Evolutionary conservation across 2,113 vertebrate species (phyloP), one percentile per base, ranked within the genome.

Genomic region (Trogon surrucura): DNA sequence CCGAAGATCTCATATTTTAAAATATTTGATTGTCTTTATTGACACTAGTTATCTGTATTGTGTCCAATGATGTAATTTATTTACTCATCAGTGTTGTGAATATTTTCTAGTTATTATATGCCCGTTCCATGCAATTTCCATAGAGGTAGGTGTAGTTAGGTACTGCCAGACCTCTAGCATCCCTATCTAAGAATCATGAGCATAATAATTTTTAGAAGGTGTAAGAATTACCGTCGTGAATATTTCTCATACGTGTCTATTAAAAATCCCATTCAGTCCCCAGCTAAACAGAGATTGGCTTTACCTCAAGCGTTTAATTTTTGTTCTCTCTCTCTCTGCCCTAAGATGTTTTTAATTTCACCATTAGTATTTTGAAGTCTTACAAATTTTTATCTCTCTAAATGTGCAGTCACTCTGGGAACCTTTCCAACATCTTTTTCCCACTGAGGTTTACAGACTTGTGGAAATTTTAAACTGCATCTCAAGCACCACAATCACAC

Each of bases 71-170:
- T 2, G 17, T 34, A 1, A 58, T 30, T 77, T 58, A 30, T 32
- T 34, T 88, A 18, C 9, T 5, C 11, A 36, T 53, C 53, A 32
- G 5, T 38, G 14, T 36, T 73, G 32, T 23, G 11, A 4, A 19
- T 71, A 3, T 70, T 87, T 80, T 20, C 30, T 45, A 29, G 13
- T 54, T 83, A 14, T n/a, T 19, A 6, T 20, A 11, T 50, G 58
- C 4, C 13, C 1, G 1, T 77, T 72, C 21, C 27, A 16, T 41
- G 29, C 1, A 1, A 4, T 29, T 8, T 47, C 34, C 12, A 7
- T 54, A 34, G 13, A 25, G 11, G 4, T 57, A 15, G n/a, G 13
- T 44, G 20, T 60, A 60, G 16, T 16, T 38, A 36, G 23, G 8
- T 26, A 48, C 34, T 75, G 34, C 36, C 22, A 51, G 19, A 26